Conservation (phyloP, 2,113 vertebrate species). For the Vanacampus margaritifer region DNA sequence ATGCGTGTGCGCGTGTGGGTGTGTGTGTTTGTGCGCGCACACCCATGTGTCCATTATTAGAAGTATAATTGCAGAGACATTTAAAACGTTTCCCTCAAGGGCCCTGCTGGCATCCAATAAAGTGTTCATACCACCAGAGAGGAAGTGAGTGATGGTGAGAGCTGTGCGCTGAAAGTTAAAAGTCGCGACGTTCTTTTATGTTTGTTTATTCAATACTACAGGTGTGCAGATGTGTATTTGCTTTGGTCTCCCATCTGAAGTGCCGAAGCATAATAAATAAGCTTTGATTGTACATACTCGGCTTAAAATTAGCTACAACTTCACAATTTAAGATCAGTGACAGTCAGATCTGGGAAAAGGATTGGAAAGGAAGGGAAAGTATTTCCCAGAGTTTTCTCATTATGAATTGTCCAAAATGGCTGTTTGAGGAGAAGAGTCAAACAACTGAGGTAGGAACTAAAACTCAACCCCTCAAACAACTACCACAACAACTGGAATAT, state of each 20-base stretch:
- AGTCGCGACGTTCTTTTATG: not conserved
- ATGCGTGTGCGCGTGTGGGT: conserved; percentile 38
- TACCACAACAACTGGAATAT: not conserved
- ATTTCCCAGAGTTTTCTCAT: not conserved
- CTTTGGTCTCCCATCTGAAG: not conserved
- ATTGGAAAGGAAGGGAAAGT: no score
- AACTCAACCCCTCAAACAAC: not conserved
- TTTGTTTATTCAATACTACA: not conserved
- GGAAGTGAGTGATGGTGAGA: conserved; percentile 53
- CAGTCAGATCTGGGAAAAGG: not conserved
- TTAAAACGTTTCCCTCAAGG: conserved; percentile 98
- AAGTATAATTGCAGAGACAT: conserved; percentile 98
- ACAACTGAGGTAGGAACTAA: no score
- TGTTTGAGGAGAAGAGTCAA: not conserved
- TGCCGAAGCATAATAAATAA: not conserved
- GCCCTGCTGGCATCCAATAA: conserved; percentile 94
- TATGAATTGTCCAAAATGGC: not conserved
- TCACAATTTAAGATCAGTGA: not conserved
- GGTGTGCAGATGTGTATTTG: not conserved
- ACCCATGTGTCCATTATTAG: conserved; percentile 85
- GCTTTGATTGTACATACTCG: not conserved
- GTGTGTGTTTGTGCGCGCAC: conserved; percentile 17
- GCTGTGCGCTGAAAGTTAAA: not conserved
- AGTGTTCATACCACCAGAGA: conserved; percentile 80
- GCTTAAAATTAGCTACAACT: not conserved